Evolutionary conservation across 2,888 invertebrate genomes (phyloP).

Genomic region (Chydorus sphaericus): DNA sequence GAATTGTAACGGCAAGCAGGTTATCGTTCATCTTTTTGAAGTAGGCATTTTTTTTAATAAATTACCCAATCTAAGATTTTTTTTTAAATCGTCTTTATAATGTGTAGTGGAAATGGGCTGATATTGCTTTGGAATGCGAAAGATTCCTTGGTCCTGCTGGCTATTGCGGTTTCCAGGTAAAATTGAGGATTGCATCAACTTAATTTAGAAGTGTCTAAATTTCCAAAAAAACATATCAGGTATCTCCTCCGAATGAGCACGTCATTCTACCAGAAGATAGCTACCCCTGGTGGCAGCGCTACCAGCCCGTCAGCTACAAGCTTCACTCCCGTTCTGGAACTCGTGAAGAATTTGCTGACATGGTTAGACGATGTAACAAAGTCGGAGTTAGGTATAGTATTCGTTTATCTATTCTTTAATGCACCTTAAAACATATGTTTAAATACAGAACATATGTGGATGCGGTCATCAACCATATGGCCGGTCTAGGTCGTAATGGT

Average conservation of each 20-base stretch:
- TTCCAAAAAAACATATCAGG: constrained; percentile 11
- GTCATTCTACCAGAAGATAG: constrained; percentile 16
- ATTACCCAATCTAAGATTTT: too few species aligned
- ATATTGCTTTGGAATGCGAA: constrained; percentile 31
- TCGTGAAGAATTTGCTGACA: constrained; percentile 29
- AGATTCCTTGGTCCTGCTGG: constrained; percentile 8
- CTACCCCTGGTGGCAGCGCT: constrained; percentile 33
- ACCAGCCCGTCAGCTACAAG: constrained; percentile 34
- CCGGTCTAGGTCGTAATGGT: constrained; percentile 25
- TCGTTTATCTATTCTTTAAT: too few species aligned
- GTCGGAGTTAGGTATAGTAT: constrained; percentile 28
- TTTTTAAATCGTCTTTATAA: too few species aligned
- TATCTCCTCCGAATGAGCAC: constrained; percentile 20
- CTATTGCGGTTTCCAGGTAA: background rate
- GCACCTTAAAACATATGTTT: too few species aligned
- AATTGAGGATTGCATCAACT: background rate
- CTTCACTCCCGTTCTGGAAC: constrained; percentile 31
- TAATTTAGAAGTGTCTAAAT: background rate
- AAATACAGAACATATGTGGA: constrained; percentile 32
- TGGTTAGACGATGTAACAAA: constrained; percentile 35
- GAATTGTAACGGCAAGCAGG: constrained; percentile 17
- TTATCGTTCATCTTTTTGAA: constrained; percentile 30
- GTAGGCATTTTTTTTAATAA: too few species aligned
- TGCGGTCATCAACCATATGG: constrained; percentile 37
- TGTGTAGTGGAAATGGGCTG: constrained; percentile 32